Conservation (phyloP, 2,797 vertebrate genomes). For the Anolis apletophallus region DNA sequence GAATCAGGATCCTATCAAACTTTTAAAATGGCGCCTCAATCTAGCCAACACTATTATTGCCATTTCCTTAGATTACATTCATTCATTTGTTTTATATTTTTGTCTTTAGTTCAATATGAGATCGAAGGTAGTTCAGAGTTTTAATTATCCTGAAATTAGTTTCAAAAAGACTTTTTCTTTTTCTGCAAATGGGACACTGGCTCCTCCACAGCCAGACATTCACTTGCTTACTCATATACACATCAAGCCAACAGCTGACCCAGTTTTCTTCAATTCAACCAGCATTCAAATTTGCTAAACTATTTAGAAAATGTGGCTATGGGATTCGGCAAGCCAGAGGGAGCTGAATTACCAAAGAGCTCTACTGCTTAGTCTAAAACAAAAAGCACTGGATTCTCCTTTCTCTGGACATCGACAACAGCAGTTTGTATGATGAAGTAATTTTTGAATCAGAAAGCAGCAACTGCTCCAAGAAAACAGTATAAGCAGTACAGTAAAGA, state of each 20-base stretch:
- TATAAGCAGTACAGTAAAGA: neutral
- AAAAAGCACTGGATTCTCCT: neutral
- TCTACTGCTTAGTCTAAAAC: neutral
- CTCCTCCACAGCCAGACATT: neutral
- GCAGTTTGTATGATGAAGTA: neutral
- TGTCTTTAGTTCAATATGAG: too few species aligned
- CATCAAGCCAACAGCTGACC: neutral
- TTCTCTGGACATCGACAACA: neutral
- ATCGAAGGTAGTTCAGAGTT: neutral
- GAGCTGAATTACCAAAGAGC: neutral
- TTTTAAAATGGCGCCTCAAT: neutral
- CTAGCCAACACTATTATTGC: neutral
- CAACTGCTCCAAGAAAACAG: neutral
- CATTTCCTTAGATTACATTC: neutral
- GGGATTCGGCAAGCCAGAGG: neutral
- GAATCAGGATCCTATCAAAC: neutral
- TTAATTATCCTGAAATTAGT: neutral
- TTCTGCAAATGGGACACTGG: neutral
- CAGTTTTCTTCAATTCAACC: conserved; percentile 26
- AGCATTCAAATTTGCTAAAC: conserved; percentile 44
- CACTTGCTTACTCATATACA: neutral
- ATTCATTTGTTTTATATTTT: too few species aligned
- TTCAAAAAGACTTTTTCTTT: neutral
- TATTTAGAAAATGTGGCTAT: conserved; percentile 28
- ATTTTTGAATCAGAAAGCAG: neutral